These are phyloP conservation scores for Poecilus cupreus DNA, from an alignment of 2,888 invertebrate genomes.

Conservation along the genomic window DNA sequence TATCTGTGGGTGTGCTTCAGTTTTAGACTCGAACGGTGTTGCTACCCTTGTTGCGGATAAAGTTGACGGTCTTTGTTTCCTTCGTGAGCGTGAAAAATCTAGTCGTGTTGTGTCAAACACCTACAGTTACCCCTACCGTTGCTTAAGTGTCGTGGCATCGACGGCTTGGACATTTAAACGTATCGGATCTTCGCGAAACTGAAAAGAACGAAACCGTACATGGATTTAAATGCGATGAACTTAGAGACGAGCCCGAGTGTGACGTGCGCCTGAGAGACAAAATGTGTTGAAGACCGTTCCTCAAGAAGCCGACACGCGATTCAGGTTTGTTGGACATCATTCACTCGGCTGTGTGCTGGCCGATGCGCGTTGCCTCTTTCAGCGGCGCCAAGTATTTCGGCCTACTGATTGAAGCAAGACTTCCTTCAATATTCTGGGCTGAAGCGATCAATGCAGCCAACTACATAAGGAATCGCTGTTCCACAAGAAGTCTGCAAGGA, in stretches of 20 bases:
- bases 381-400: constrained; percentile 60
- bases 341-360: constrained; percentile 13
- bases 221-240: neutral
- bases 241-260: neutral
- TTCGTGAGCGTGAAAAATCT: neutral
- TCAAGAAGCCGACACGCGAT: constrained; percentile 59
- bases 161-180: constrained; percentile 8
- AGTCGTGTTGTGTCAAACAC: neutral
- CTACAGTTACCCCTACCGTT: neutral
- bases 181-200: neutral
- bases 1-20: constrained; percentile 5
- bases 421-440: constrained; percentile 64
- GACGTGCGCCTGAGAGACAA: neutral
- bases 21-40: neutral
- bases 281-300: constrained; percentile 16
- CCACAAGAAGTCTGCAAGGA: constrained; percentile 60
- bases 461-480: constrained; percentile 65
- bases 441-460: constrained; percentile 66
- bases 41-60: neutral
- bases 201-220: neutral
- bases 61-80: neutral
- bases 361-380: constrained; percentile 41
- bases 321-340: neutral
- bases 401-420: constrained; percentile 62
- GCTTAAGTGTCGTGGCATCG: neutral